Base-by-base conservation (phyloP, 37 sponge, comb jelly and placozoan genomes). In the Cladorhizidae sp. region DNA sequence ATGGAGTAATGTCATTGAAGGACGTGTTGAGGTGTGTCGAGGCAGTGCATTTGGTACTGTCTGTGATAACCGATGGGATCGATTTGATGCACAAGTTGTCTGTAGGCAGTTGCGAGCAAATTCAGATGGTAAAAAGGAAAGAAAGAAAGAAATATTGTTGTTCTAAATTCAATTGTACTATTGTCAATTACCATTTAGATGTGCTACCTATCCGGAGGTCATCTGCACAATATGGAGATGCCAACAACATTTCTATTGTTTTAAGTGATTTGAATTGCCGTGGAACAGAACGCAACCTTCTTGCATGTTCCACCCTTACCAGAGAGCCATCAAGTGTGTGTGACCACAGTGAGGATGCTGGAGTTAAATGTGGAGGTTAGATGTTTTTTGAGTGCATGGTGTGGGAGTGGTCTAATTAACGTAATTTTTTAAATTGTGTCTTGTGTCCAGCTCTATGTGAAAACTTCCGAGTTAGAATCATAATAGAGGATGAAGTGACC, bases 331-430 rank as follows among this genome's bases (percentile, higher is more conserved):
- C 77, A 84, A 61, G 8, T 7, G 42, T 14, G 77, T 84, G 84
- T 76, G 70, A 84, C 32, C 77, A 76, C 69, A 38, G 61, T 17
- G 70, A 70, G 32, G 84, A 84, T 70, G 84, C 59, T 39, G 84
- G 55, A 26, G 77, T 84, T 9, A 12, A 6, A 2, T 84, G 84
- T 76, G 58, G 75, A 69, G 69, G 84, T 84, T 57, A 41, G 40
- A 45, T 5, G 9, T 45, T 5, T 45, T 45, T 45, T 45, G 49
- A 12, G 9, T 45, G 7, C 8, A 70, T 37, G 70, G 1, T 43
- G 21, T 38, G 21, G 20, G 26, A 38, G 38, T 7, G 3, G 40
- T 40, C 43, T 37, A 8, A 41, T 20, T 23, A 9, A 25, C 18
- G 25, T 18, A 20, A 21, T 41, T 37, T 45, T 71, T 71, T n/a